Evolutionary conservation across 2,113 vertebrate genomes (phyloP).

Genomic region (Mirza zaza): DNA sequence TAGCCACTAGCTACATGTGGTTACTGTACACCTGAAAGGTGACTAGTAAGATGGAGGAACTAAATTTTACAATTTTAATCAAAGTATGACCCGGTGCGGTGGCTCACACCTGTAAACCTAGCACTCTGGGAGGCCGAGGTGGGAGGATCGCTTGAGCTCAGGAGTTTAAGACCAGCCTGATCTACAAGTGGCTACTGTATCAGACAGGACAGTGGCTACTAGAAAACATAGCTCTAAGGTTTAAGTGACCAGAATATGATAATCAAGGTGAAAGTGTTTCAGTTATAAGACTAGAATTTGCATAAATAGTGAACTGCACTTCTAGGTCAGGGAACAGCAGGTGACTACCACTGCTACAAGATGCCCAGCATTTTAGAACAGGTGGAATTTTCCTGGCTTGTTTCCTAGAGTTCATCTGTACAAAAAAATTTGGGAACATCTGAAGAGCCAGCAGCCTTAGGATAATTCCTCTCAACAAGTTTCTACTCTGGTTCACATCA

Average conservation of each 20-base stretch:
- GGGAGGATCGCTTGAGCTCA: too few relatives aligned
- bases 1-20: not conserved
- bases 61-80: not conserved
- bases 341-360: accelerated
- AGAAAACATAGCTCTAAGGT: not conserved
- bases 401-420: not conserved
- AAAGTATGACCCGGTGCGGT: too few relatives aligned
- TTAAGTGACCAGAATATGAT: not conserved
- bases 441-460: not conserved
- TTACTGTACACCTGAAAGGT: not conserved
- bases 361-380: not conserved
- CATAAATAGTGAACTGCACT: not conserved
- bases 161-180: not conserved
- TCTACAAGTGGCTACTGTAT: not conserved
- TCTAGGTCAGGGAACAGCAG: not conserved
- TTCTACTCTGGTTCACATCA: not conserved
- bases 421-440: not conserved
- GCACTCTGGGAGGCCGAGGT: too few relatives aligned
- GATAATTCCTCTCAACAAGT: not conserved
- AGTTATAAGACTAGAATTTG: not conserved
- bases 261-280: not conserved
- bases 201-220: not conserved
- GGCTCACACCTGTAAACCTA: too few relatives aligned
- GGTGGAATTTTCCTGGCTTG: too few relatives aligned
- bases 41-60: not conserved